Base-by-base conservation (phyloP, 1,140 invertebrate species). In the Diorhabda carinulata region DNA sequence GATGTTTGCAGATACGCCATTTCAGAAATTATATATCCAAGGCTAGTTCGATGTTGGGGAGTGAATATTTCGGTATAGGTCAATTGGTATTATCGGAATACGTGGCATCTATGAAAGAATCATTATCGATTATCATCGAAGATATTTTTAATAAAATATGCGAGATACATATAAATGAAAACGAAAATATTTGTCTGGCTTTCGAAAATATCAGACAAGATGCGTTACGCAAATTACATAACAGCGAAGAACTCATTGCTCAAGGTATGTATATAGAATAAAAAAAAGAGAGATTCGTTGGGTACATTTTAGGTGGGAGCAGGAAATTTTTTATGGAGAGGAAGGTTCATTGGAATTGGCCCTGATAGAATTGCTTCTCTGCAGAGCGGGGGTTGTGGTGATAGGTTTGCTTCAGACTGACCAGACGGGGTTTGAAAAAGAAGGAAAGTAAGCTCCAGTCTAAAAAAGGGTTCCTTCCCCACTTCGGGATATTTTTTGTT, bases 191-290 rank as follows among this genome's bases (percentile, higher is more conserved):
- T 68, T 90, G 89, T 73, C 73, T 80, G 3, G 82, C 81, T 66
- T 91, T 91, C 74, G 86, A 90, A 80, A 82, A 82, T 41, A 84
- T 91, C 57, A 83, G 84, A 71, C 77, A 79, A 41, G 85, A 78
- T 70, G 87, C 88, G 3, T 76, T 89, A 2, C 84, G 86, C 71
- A 86, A 87, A 76, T 91, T 91, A 2, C 81, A 82, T 70, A 89
- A 87, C 43, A 91, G 91, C 0, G 88, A 87, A 72, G 88, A 92
- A 77, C 82, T 94, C 43, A 81, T 93, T n/a, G 89, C 88, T 72
- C 76, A 74, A 67, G 76, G 75, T 66, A 70, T 7, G 25, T 25
- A 25, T 25, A 25, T 25, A 25, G 25, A 25, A 1, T 25, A 25
- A 25, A 25, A 25, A 25, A 25, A 25, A 25, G 25, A 25, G 25